A percentile compares a stretch with the other conserved stretches of the same genome.
phyloP scores from a whole-genome alignment of 2,113 vertebrate genomes.

The Dicrurus megarhynchus region DNA sequence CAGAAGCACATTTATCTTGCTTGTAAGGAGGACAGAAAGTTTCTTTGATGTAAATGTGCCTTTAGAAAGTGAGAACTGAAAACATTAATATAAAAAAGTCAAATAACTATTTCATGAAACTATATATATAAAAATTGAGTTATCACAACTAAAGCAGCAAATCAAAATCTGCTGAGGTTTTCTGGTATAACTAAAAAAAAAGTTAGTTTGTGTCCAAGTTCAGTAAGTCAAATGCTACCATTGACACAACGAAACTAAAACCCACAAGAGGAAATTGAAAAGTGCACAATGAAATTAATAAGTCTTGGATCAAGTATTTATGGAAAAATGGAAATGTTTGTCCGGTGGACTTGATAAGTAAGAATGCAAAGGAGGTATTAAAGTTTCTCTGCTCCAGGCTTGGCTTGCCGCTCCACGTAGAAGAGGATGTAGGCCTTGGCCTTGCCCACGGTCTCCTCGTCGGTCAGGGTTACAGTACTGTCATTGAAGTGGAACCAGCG shows the following conservation, averaged over 20 bases:
- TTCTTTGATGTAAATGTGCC: conserved; percentile 71
- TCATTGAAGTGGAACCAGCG: conserved; percentile 99
- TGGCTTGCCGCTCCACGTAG: conserved; percentile 86
- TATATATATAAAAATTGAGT: conserved; percentile 75
- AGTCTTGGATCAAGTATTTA: conserved; percentile 80
- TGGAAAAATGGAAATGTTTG: conserved; percentile 77
- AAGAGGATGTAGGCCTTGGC: conserved; percentile 99
- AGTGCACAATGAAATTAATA: conserved; percentile 81
- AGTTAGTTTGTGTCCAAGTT: conserved; percentile 75
- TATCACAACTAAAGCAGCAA: conserved; percentile 82
- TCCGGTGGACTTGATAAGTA: conserved; percentile 67
- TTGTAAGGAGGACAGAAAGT: conserved; percentile 43
- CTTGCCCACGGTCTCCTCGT: conserved; percentile 89
- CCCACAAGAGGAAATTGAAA: conserved; percentile 76
- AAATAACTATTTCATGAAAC: conserved; percentile 74
- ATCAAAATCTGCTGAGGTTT: conserved; percentile 80
- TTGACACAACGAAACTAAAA: conserved; percentile 73
- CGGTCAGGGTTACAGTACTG: conserved; percentile 92
- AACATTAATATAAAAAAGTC: conserved; percentile 72
- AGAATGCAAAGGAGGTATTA: conserved; percentile 71
- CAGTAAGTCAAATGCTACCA: conserved; percentile 75
- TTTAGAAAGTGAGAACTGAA: conserved; percentile 70
- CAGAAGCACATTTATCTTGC: conserved; percentile 12
- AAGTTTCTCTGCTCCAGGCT: conserved; percentile 75
- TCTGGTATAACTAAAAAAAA: conserved; percentile 74